Percentiles rank a stretch among this genome's conserved stretches.
phyloP scores from a whole-genome alignment of 2,113 vertebrate species.

The Hippoglossus stenolepis region DNA sequence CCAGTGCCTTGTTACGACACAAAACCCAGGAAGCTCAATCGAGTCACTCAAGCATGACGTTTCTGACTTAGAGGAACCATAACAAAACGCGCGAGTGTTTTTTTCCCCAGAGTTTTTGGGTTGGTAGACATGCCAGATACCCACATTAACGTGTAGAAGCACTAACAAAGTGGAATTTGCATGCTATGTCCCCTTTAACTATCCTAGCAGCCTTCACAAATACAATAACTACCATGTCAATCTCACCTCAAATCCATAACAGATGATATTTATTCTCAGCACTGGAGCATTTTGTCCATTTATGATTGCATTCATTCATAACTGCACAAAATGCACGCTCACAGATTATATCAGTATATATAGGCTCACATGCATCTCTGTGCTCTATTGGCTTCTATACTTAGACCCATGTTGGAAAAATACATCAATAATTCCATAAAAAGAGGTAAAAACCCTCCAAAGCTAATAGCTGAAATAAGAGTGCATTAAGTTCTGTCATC shows the following conservation, averaged over 20 bases:
- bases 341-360: no score
- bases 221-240: not conserved
- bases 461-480: not conserved
- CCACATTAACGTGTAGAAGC: no score
- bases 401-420: not conserved
- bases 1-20: no score
- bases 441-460: not conserved
- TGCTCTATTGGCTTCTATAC: constrained; percentile 36
- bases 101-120: no score
- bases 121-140: no score
- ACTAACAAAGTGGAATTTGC: no score
- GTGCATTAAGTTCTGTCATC: not conserved
- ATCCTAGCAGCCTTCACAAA: not conserved
- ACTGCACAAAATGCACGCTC: constrained; percentile 39
- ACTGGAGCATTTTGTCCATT: constrained; percentile 24
- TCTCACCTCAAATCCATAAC: not conserved
- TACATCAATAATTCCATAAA: constrained; percentile 30
- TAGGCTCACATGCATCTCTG: constrained; percentile 24
- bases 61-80: no score
- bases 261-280: constrained; percentile 50
- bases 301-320: constrained; percentile 35
- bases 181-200: no score
- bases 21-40: no score
- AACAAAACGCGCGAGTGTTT: no score
- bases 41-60: no score